Conservation (phyloP, 2,113 vertebrate genomes). For the Phrynosoma platyrhinos region DNA sequence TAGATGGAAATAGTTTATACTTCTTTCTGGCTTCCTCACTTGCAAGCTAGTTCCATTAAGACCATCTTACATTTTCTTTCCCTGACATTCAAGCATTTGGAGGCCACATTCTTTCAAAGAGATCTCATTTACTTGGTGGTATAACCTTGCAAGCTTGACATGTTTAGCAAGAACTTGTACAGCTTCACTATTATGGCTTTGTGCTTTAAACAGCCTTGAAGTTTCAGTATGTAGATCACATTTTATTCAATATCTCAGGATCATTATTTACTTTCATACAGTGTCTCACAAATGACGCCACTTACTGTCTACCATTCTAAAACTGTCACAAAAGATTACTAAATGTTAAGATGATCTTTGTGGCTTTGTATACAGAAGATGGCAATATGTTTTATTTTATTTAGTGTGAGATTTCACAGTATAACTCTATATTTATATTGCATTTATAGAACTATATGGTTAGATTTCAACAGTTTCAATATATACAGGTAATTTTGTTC, state of each 20-base stretch:
- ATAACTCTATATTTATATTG: background rate
- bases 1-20: conserved; percentile 12
- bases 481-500: background rate
- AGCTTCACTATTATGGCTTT: conserved; percentile 45
- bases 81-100: background rate
- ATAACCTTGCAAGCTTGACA: conserved; percentile 35
- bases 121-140: conserved; percentile 5
- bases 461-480: background rate
- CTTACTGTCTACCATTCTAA: conserved; percentile 65
- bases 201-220: conserved; percentile 41
- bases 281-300: conserved; percentile 49
- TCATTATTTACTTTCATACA: conserved; percentile 54
- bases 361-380: background rate
- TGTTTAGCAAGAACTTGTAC: conserved; percentile 35
- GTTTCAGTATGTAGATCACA: conserved; percentile 40
- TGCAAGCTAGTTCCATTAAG: background rate
- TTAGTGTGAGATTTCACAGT: background rate
- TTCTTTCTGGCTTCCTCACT: conserved; percentile 21
- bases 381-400: background rate
- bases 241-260: conserved; percentile 28
- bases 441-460: background rate
- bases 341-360: conserved; percentile 41
- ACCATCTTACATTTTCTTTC: background rate
- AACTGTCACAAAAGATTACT: conserved; percentile 57
- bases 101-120: conserved; percentile 37